Conservation (phyloP, 2,797 vertebrate genomes). For the Ptychadena robeensis region DNA sequence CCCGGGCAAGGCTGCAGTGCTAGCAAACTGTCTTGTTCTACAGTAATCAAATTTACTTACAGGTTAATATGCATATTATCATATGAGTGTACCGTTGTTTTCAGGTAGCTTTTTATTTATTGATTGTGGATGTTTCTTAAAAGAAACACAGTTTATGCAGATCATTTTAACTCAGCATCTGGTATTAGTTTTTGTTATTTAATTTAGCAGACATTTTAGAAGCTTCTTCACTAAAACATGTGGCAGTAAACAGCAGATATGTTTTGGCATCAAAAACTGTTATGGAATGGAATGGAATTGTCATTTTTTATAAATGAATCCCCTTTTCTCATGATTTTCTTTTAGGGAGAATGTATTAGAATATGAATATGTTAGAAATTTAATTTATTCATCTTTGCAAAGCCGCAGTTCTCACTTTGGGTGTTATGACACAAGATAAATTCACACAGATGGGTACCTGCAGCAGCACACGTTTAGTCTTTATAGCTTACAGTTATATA, state of each 20-base stretch:
- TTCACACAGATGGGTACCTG: neutral
- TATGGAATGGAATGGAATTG: neutral
- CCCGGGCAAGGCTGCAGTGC: too few relatives aligned
- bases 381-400: neutral
- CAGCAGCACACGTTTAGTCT: neutral
- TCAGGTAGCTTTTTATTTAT: neutral
- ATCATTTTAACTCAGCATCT: too few relatives aligned
- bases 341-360: neutral
- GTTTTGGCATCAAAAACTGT: neutral
- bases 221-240: neutral
- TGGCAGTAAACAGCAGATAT: neutral
- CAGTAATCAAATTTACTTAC: too few relatives aligned
- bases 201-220: neutral
- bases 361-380: neutral
- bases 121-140: neutral
- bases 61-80: too few relatives aligned
- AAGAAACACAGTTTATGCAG: neutral
- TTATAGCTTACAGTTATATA: too few relatives aligned
- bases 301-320: neutral
- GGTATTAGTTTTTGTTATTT: neutral
- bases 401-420: neutral
- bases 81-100: too few relatives aligned
- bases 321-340: neutral
- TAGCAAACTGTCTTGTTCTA: too few relatives aligned
- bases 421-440: neutral